A percentile compares a stretch with the other conserved stretches of the same genome.
phyloP scores from a whole-genome alignment of 2,113 vertebrate species.

The Ramphastos sulfuratus region DNA sequence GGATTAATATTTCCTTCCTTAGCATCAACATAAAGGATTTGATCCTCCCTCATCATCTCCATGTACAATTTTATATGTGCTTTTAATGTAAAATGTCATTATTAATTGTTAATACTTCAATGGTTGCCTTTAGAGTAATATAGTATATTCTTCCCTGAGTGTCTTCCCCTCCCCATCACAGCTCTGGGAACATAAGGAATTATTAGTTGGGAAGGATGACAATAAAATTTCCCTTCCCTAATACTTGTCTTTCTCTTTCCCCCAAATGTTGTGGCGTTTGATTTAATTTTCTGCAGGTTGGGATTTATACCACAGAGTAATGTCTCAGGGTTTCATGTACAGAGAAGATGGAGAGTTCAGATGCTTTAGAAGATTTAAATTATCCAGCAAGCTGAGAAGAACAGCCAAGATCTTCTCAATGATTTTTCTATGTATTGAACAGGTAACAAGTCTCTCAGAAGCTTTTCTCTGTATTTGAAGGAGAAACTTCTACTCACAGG shows the following conservation, averaged over 20 bases:
- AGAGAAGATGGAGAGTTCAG: not conserved
- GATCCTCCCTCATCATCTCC: not conserved
- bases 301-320: not conserved
- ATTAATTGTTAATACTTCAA: accelerated
- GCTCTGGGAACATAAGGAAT: not conserved
- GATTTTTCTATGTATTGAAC: not conserved
- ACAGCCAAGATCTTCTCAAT: not conserved
- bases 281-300: not conserved
- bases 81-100: not conserved
- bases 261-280: not conserved
- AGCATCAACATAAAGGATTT: not conserved
- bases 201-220: not conserved
- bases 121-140: not conserved
- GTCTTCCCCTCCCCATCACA: not conserved
- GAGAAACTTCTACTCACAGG: not conserved
- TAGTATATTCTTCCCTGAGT: not conserved
- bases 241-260: not conserved
- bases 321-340: not conserved
- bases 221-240: not conserved
- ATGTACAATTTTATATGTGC: accelerated
- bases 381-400: not conserved
- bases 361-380: not conserved
- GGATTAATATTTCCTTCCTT: not conserved
- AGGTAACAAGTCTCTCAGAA: not conserved
- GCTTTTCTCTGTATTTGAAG: not conserved